Base-by-base conservation (phyloP, 2,113 vertebrate genomes). In the Indicator maculatus region DNA sequence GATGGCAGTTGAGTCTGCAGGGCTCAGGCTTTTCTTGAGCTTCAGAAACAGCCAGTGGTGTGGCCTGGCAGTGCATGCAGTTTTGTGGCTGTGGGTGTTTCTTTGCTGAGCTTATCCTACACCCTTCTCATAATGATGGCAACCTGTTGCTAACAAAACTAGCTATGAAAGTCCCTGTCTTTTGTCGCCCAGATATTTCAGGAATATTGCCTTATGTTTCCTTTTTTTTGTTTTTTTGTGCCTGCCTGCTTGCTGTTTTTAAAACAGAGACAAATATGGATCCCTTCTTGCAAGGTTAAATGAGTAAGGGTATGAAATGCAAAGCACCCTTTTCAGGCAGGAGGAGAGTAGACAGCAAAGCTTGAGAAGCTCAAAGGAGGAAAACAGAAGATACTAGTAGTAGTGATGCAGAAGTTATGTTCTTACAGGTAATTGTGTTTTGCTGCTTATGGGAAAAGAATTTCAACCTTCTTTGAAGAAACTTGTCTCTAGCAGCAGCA, bases 31-130 rank as follows among this genome's bases (percentile, higher is more conserved):
- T 5, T 7, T 63, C 27, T 55, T 64, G 20, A 26, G 60, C 28
- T 71, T 72, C 74, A 69, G 39, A 70, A 39, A 4, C 17, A 65
- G 36, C 15, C 58, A 12, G 61, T 30, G 20, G 18, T 4, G 9
- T 20, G 30, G 11, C 19, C 53, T n/a, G 1, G 36, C 14, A 45
- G 38, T 5, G 6, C 1, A 2, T 17, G 31, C 6, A 30, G 33
- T 5, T 60, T 75, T 79, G 71, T 88, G 65, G 27, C 45, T 21
- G 30, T 16, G n/a, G 53, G 39, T 28, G 3, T 23, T 16, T 8
- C 18, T 53, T 67, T 63, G 67, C 59, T 23, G 50, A 65, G 45
- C 5, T 77, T 61, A 38, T 3, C 17, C 20, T 61, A 33, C 12
- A 38, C 7, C 36, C 8, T 52, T 33, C 47, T 47, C 1, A 5